Evolutionary conservation across 2,888 invertebrate species (phyloP).

Genomic region (Crematogaster levior): DNA sequence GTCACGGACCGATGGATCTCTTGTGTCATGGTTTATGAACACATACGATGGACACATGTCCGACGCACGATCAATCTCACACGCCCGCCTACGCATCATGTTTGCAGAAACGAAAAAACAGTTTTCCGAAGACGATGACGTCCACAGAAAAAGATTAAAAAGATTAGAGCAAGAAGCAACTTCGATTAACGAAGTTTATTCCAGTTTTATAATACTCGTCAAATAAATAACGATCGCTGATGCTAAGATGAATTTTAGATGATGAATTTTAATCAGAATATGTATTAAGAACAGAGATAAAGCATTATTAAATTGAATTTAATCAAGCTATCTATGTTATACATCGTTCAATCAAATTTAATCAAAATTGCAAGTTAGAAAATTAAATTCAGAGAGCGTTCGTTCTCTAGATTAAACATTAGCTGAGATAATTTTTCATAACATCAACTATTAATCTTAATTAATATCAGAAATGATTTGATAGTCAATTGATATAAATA

Average conservation of each 20-base stretch:
- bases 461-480: constrained; percentile 13
- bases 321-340: constrained; percentile 23
- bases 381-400: constrained; percentile 9
- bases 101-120: constrained; percentile 30
- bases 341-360: neutral
- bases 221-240: neutral
- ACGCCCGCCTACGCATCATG: constrained; percentile 66
- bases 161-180: neutral
- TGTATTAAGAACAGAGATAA: constrained; percentile 12
- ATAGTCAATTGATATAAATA: neutral
- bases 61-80: constrained; percentile 68
- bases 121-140: neutral
- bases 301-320: neutral
- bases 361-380: constrained; percentile 1
- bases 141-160: too few relatives aligned
- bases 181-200: neutral
- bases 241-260: too few relatives aligned
- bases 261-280: constrained; percentile 9
- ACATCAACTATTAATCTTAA: constrained; percentile 32
- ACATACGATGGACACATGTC: constrained; percentile 66
- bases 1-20: constrained; percentile 75
- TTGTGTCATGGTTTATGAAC: constrained; percentile 74
- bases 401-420: neutral
- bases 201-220: neutral
- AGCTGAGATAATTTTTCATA: neutral